phyloP scores from a whole-genome alignment of 2,113 vertebrate species.

The Axis porcinus region DNA sequence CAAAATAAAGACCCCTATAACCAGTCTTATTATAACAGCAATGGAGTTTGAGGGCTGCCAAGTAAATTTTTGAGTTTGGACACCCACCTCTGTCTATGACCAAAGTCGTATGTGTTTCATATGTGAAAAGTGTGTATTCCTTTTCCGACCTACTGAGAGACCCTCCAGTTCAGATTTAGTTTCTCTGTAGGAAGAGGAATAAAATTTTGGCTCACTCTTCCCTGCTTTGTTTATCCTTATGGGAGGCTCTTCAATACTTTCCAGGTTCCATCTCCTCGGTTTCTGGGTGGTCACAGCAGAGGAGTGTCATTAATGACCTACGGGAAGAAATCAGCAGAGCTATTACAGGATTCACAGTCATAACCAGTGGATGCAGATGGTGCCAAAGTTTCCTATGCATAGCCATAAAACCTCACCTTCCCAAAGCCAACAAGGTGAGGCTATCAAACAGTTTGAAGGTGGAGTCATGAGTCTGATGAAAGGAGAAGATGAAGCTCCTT shows the following conservation, averaged over 20 bases:
- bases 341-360: conserved; percentile 83
- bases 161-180: conserved; percentile 72
- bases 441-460: conserved; percentile 85
- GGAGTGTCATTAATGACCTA: conserved; percentile 83
- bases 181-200: conserved; percentile 59
- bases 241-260: neutral
- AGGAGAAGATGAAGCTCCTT: conserved; percentile 85
- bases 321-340: conserved; percentile 85
- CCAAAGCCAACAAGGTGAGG: conserved; percentile 81
- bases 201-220: conserved; percentile 72
- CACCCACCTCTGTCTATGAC: conserved; percentile 83
- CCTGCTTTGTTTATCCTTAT: conserved; percentile 18
- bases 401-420: conserved; percentile 81
- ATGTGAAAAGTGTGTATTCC: conserved; percentile 19
- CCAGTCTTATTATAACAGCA: neutral
- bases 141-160: conserved; percentile 66
- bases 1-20: neutral
- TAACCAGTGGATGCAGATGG: conserved; percentile 84
- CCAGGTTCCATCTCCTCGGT: neutral
- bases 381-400: conserved; percentile 68
- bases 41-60: conserved; percentile 79
- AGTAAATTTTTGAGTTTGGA: conserved; percentile 80
- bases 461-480: conserved; percentile 83
- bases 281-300: conserved; percentile 52
- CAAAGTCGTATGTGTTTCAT: conserved; percentile 82